These are phyloP conservation scores for Paracyclopina nana DNA, from an alignment of 1,140 invertebrate species.

Conservation along the genomic window DNA sequence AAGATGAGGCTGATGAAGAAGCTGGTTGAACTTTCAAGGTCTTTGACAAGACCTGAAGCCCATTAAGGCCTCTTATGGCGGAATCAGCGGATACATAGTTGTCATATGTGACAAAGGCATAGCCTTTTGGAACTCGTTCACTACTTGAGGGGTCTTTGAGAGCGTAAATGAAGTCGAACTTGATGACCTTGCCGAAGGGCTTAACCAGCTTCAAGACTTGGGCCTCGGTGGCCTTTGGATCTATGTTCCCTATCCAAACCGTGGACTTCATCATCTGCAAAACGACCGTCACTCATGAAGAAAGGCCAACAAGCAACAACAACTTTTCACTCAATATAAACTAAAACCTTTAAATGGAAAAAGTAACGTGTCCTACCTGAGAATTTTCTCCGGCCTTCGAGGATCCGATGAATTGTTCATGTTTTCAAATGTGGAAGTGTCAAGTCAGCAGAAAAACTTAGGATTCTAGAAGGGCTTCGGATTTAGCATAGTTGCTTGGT, in stretches of 20 bases:
- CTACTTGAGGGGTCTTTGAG: neutral
- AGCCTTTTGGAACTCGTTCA: neutral
- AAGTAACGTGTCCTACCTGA: neutral
- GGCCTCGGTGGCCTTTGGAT: neutral
- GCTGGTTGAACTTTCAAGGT: neutral
- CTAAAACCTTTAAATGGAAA: neutral
- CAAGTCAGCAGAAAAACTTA: too few relatives aligned
- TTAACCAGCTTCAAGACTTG: neutral
- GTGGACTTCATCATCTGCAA: neutral
- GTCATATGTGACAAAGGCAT: neutral
- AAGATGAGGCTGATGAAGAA: neutral
- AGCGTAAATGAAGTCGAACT: neutral
- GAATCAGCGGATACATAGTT: neutral
- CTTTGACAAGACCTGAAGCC: neutral
- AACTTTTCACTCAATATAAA: neutral
- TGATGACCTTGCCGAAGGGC: neutral
- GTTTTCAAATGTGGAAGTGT: too few relatives aligned
- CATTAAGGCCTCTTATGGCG: neutral
- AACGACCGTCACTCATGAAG: neutral
- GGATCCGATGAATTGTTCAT: conserved; percentile 1
- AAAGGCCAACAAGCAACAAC: neutral
- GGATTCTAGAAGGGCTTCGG: too few relatives aligned
- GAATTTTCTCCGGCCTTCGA: neutral
- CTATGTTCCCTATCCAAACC: conserved; percentile 3
- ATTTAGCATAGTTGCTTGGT: too few relatives aligned